These are phyloP conservation scores for Temnopleurus reevesii DNA, from an alignment of 53 echinoderm and acorn worm genomes.

Conservation along the genomic window DNA sequence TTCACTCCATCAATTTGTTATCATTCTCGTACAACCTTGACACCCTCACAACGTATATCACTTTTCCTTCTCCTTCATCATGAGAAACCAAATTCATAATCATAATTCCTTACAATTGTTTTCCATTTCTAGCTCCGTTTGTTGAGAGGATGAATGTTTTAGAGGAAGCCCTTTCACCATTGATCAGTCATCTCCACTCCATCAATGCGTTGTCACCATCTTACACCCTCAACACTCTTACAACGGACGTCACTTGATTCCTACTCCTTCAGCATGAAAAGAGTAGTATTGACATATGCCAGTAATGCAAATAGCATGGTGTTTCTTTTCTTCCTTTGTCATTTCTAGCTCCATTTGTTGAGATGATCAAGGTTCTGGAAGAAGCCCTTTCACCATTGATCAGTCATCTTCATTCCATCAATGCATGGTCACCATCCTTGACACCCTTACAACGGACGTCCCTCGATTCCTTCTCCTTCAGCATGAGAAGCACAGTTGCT, in stretches of 20 bases:
- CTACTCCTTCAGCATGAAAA: conserved; percentile 59
- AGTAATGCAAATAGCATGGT: too few species aligned
- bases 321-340: too few species aligned
- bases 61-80: not conserved
- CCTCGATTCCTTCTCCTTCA: conserved; percentile 57
- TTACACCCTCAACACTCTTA: conserved; percentile 54
- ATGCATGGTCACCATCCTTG: conserved; percentile 31
- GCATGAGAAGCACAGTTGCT: conserved; percentile 59
- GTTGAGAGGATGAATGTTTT: conserved; percentile 49
- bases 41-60: not conserved
- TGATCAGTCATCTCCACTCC: conserved; percentile 47
- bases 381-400: conserved; percentile 43
- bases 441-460: conserved; percentile 57
- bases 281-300: too few species aligned
- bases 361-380: conserved; percentile 53
- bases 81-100: not conserved
- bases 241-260: conserved; percentile 59
- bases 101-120: not conserved
- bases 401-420: conserved; percentile 36
- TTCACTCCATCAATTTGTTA: conserved; percentile 9
- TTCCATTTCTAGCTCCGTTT: conserved; percentile 38
- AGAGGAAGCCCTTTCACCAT: conserved; percentile 42
- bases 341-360: conserved; percentile 54
- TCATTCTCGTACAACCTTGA: conserved; percentile 16
- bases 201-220: conserved; percentile 30